A percentile compares a stretch with the other conserved stretches of the same genome.
Evolutionary conservation across 1,140 invertebrate genomes (phyloP).

Genomic region (Oryctes rhinoceros): DNA sequence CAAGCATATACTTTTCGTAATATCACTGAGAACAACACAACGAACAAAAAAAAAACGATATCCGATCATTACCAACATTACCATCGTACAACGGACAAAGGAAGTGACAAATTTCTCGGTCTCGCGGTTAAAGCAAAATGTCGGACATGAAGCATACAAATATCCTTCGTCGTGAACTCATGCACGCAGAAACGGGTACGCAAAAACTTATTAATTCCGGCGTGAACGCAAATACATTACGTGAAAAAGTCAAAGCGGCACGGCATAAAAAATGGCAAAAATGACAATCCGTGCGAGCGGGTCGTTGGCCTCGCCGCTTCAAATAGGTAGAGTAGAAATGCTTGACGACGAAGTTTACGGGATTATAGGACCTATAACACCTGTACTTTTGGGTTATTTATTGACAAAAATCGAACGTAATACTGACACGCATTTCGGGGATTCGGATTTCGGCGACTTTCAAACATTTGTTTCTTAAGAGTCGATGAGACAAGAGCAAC

Average conservation of each 20-base stretch:
- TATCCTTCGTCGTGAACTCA: conserved; percentile 16
- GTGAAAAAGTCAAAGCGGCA: conserved; percentile 31
- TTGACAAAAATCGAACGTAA: conserved; percentile 30
- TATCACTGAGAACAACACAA: background rate
- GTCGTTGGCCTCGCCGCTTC: conserved; percentile 12
- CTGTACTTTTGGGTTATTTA: conserved; percentile 23
- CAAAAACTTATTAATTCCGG: conserved; percentile 34
- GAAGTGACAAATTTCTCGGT: conserved; percentile 24
- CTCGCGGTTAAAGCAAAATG: conserved; percentile 17
- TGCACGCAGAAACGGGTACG: conserved; percentile 25
- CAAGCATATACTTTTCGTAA: background rate
- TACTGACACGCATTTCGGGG: conserved; percentile 35
- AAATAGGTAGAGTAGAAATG: conserved; percentile 20
- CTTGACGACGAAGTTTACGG: background rate
- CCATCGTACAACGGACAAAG: background rate
- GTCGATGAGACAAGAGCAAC: conserved; percentile 25
- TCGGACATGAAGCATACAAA: conserved; percentile 20
- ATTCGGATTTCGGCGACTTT: conserved; percentile 33
- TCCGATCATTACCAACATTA: background rate
- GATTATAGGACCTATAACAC: conserved; percentile 16
- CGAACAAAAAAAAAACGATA: background rate
- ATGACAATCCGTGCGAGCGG: conserved; percentile 21
- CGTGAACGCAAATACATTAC: conserved; percentile 31
- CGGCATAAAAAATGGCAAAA: conserved; percentile 32
- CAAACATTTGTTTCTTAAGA: conserved; percentile 31